These are phyloP conservation scores for Ciconia boyciana DNA, from an alignment of 2,113 vertebrate genomes.

Conservation along the genomic window DNA sequence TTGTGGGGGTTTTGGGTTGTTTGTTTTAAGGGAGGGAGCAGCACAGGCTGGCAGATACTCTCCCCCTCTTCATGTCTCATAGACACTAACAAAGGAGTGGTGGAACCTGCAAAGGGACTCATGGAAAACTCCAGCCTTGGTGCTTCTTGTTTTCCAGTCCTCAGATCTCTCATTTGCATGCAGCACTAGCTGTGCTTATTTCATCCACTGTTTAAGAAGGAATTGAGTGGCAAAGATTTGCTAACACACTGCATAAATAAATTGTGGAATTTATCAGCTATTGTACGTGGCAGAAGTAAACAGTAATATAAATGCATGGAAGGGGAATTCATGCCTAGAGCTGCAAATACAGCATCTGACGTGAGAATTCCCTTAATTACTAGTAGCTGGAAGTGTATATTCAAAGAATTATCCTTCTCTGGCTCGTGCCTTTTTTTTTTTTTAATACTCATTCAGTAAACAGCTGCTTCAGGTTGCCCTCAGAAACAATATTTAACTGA, in stretches of 20 bases:
- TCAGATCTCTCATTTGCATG: background rate
- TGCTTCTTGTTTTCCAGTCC: background rate
- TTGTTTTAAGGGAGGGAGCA: background rate
- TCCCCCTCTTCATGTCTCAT: background rate
- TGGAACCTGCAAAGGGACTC: background rate
- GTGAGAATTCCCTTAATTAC: background rate
- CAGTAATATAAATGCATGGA: background rate
- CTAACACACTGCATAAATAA: background rate
- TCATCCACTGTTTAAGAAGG: background rate
- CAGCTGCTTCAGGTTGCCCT: background rate
- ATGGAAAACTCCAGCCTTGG: background rate
- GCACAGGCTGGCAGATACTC: background rate
- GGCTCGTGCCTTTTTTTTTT: accelerated
- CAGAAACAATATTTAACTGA: background rate
- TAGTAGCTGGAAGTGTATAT: background rate
- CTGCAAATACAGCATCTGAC: background rate
- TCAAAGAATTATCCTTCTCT: background rate
- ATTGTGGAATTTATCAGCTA: background rate
- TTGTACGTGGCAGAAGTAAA: background rate
- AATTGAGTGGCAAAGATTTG: background rate
- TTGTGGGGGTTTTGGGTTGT: background rate
- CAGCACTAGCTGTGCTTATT: background rate
- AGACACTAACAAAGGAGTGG: background rate
- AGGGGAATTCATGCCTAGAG: background rate
- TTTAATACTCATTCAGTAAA: background rate